Evolutionary conservation across 1,140 invertebrate genomes (phyloP).

Genomic region (Trachymyrmex septentrionalis): DNA sequence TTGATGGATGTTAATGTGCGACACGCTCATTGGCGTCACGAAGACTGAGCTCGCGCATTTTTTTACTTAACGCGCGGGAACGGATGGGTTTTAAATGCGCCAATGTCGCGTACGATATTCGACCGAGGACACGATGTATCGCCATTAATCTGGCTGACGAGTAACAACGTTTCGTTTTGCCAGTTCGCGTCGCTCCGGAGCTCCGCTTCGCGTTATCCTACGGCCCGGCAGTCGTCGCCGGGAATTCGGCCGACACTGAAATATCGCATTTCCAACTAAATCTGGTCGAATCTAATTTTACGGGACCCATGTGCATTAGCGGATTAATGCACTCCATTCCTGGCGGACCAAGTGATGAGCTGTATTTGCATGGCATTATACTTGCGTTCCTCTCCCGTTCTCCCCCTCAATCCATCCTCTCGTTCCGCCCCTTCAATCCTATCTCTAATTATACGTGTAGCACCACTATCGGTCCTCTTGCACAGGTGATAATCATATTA

Average conservation of each 20-base stretch:
- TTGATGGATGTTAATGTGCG: slow-evolving; percentile 30
- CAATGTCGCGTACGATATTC: slow-evolving; percentile 26
- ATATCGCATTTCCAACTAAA: slow-evolving; percentile 83
- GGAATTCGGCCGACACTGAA: slow-evolving; percentile 78
- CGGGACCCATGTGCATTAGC: slow-evolving; percentile 83
- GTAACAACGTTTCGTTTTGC: slow-evolving; percentile 70
- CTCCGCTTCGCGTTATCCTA: not conserved
- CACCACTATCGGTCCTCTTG: slow-evolving; percentile 78
- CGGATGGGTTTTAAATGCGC: slow-evolving; percentile 46
- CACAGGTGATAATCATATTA: slow-evolving; percentile 84
- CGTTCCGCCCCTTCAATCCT: slow-evolving; percentile 77
- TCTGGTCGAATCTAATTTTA: slow-evolving; percentile 83
- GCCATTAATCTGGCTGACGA: slow-evolving; percentile 68
- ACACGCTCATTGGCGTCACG: slow-evolving; percentile 22
- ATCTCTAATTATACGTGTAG: slow-evolving; percentile 83
- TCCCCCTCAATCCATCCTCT: slow-evolving; percentile 60
- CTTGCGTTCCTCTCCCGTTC: slow-evolving; percentile 72
- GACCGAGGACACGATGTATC: slow-evolving; percentile 61
- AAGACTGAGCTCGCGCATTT: slow-evolving; percentile 52
- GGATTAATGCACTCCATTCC: slow-evolving; percentile 83
- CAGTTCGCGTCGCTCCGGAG: slow-evolving; percentile 47
- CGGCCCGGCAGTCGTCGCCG: slow-evolving; percentile 55
- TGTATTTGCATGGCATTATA: slow-evolving; percentile 83
- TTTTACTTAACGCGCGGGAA: slow-evolving; percentile 47
- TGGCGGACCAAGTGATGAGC: slow-evolving; percentile 81